phyloP scores from a whole-genome alignment of 1,140 invertebrate species.

The Rhopalosiphum padi region DNA sequence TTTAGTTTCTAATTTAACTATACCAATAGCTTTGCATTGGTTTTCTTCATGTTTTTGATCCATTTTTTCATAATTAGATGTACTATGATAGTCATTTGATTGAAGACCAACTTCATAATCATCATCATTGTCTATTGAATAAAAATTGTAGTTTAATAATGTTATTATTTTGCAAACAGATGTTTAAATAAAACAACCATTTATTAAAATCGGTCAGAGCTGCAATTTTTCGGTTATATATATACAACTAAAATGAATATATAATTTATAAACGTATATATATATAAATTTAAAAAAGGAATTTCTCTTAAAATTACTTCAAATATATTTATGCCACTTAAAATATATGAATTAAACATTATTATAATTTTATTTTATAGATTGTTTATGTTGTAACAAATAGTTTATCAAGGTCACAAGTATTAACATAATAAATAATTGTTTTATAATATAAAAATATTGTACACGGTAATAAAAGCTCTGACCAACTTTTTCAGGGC shows the following conservation, averaged over 20 bases:
- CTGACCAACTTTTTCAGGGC: constrained; percentile 58
- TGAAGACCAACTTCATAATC: constrained; percentile 55
- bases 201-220: constrained; percentile 58
- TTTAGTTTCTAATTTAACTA: not conserved
- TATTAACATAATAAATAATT: constrained; percentile 55
- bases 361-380: constrained; percentile 35
- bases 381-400: constrained; percentile 32
- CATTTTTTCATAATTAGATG: constrained; percentile 56
- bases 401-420: constrained; percentile 54
- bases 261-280: not conserved
- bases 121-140: constrained; percentile 50
- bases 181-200: constrained; percentile 45
- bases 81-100: constrained; percentile 54
- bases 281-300: not conserved
- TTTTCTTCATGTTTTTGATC: constrained; percentile 54
- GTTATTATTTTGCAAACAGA: not conserved
- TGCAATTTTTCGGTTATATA: constrained; percentile 44
- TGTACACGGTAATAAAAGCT: constrained; percentile 48
- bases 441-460: constrained; percentile 40
- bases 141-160: not conserved
- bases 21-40: constrained; percentile 53
- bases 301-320: constrained; percentile 41
- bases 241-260: not conserved
- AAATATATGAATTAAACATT: constrained; percentile 39
- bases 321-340: constrained; percentile 51